Evolutionary conservation across 2,888 invertebrate species (phyloP), one percentile per base, ranked within the genome.

Genomic region (Lampropteryx suffumata): DNA sequence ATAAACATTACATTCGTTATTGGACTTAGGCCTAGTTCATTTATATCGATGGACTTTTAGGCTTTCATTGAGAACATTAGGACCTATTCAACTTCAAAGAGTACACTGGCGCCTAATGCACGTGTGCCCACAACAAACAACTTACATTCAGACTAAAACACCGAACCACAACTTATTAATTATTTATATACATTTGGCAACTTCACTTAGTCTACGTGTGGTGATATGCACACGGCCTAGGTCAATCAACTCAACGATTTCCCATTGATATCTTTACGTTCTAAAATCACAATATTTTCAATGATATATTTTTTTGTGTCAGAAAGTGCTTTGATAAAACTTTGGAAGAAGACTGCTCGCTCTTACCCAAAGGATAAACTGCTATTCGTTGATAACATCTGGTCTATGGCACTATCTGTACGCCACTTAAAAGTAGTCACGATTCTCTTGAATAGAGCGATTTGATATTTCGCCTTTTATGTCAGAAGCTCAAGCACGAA

Each of bases 101-200:
- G 52, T 53, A 48, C 52, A 40, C 28, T 39, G 14, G 6, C 36
- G 24, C 33, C 33, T 35, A 47, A 41, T 29, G 41, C 44, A 33
- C 43, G 64, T 74, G 79, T 79, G 79, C 70, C 71, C 82, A 79
- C 82, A 80, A 69, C 74, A 75, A 67, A 35, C 62, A 63, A 67
- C 63, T 67, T 76, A 82, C 80, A 76, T 75, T 65, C 67, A 80
- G 76, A 80, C 64, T 69, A 77, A 71, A n/a, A n/a, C 47, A 41
- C 62, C 56, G 69, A 65, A 53, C 6, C 58, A 59, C 68, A 72
- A 34, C 65, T 74, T 73, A 57, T 4, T 49, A 46, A 50, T 10
- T 45, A 6, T 24, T 21, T 86, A 86, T 86, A 76, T 86, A 88
- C 88, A 87, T 89, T 89, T 89, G 89, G 89, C 89, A 89, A 84